Percentiles rank a stretch among this genome's conserved stretches.
Evolutionary conservation across 2,797 vertebrate species (phyloP).

Genomic region (Echiichthys vipera): DNA sequence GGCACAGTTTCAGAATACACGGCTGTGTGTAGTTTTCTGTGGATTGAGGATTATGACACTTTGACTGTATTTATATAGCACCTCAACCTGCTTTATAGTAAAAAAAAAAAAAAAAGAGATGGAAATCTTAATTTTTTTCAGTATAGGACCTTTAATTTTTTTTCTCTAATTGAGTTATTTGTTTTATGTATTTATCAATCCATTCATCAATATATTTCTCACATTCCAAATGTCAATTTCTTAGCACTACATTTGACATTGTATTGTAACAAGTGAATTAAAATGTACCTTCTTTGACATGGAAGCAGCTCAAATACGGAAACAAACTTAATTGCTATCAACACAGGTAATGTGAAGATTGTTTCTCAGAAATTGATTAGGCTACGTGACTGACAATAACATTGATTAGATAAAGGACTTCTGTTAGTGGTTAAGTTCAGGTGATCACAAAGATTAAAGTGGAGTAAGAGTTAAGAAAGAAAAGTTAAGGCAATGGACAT

Average conservation of each 20-base stretch:
- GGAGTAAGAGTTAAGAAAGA: neutral
- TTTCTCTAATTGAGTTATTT: too few species aligned
- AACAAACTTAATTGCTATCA: neutral
- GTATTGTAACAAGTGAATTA: rapidly evolving
- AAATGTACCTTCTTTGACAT: neutral
- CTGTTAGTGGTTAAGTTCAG: neutral
- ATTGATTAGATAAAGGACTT: neutral
- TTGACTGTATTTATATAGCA: too few species aligned
- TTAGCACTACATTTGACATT: neutral
- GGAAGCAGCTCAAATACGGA: neutral
- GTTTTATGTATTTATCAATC: neutral
- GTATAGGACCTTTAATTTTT: too few species aligned
- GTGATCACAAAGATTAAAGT: neutral
- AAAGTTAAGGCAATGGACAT: neutral
- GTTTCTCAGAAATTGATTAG: neutral
- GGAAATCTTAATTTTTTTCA: too few species aligned
- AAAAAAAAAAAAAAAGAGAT: too few species aligned
- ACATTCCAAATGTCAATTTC: neutral
- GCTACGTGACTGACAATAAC: neutral
- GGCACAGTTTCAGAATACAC: too few species aligned
- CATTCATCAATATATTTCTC: neutral
- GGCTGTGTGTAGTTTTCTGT: too few species aligned
- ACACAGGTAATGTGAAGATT: neutral
- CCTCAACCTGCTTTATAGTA: too few species aligned
- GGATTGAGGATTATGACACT: too few species aligned